A percentile compares a stretch with the other conserved stretches of the same genome.
Evolutionary conservation across 2,888 invertebrate genomes (phyloP).

Genomic region (Andrena chrysosceles): DNA sequence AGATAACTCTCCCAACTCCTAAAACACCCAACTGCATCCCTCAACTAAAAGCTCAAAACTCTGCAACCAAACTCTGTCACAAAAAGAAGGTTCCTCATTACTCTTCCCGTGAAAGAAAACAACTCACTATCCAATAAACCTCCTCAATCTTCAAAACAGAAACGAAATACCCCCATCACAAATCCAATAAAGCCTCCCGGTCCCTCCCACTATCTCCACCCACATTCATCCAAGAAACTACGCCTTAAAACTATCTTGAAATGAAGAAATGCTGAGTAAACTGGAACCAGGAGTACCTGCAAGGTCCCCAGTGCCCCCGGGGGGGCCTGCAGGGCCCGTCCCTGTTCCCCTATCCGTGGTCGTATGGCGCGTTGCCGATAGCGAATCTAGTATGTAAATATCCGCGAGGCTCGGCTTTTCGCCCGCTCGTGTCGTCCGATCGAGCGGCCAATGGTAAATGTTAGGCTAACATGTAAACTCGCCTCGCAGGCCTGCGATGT

Average conservation of each 20-base stretch:
- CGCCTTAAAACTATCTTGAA: background rate
- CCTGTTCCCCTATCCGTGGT: conserved; percentile 40
- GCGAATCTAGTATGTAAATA: conserved; percentile 76
- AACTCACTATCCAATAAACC: too few relatives aligned
- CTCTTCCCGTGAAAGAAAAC: too few relatives aligned
- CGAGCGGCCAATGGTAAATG: conserved; percentile 60
- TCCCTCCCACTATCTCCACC: too few relatives aligned
- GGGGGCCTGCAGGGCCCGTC: background rate
- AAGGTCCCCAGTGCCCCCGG: background rate
- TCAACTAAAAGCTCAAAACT: too few relatives aligned
- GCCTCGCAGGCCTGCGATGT: background rate
- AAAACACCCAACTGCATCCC: too few relatives aligned
- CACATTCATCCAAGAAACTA: too few relatives aligned
- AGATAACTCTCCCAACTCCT: too few relatives aligned
- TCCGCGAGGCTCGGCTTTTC: conserved; percentile 65
- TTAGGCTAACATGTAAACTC: conserved; percentile 55
- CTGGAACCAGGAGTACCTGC: background rate
- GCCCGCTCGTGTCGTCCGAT: conserved; percentile 64
- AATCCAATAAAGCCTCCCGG: too few relatives aligned
- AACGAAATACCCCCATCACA: too few relatives aligned
- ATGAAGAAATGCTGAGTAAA: background rate
- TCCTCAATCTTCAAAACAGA: too few relatives aligned
- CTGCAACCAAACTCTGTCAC: too few relatives aligned
- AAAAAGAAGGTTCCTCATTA: too few relatives aligned
- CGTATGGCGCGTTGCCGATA: conserved; percentile 63